Evolutionary conservation across 2,888 invertebrate species (phyloP).

Genomic region (Pollenia amentaria): DNA sequence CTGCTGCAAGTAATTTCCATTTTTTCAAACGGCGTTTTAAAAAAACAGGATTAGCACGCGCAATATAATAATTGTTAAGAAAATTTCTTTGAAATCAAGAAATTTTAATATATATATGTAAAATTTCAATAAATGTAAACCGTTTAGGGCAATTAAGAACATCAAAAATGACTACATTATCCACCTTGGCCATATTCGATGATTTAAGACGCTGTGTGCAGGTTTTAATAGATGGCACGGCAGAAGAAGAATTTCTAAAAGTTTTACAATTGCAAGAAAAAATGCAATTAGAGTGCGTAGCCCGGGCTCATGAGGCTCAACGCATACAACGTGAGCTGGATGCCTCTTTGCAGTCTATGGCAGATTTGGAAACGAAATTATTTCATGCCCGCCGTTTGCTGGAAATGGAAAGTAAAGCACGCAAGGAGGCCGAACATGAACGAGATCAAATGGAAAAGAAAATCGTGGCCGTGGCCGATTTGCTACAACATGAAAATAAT

Average conservation of each 20-base stretch:
- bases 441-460: conserved; percentile 90
- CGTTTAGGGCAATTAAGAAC: conserved; percentile 55
- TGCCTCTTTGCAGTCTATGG: conserved; percentile 89
- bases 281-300: conserved; percentile 89
- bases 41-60: conserved; percentile 15
- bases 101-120: background rate
- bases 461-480: conserved; percentile 89
- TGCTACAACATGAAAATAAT: conserved; percentile 89
- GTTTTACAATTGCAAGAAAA: conserved; percentile 90
- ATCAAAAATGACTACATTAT: conserved; percentile 84
- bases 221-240: conserved; percentile 88
- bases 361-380: conserved; percentile 91
- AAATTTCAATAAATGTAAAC: background rate
- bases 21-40: conserved; percentile 54
- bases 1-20: background rate
- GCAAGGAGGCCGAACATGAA: conserved; percentile 89
- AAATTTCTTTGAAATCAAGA: background rate
- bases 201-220: conserved; percentile 89
- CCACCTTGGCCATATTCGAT: conserved; percentile 89
- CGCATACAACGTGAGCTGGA: conserved; percentile 90
- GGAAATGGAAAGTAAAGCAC: conserved; percentile 91
- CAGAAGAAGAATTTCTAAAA: conserved; percentile 91
- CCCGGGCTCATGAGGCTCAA: conserved; percentile 89
- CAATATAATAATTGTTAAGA: background rate
- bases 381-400: conserved; percentile 92